Evolutionary conservation across 2,797 vertebrate species (phyloP).

Genomic region (Scolopax rusticola): DNA sequence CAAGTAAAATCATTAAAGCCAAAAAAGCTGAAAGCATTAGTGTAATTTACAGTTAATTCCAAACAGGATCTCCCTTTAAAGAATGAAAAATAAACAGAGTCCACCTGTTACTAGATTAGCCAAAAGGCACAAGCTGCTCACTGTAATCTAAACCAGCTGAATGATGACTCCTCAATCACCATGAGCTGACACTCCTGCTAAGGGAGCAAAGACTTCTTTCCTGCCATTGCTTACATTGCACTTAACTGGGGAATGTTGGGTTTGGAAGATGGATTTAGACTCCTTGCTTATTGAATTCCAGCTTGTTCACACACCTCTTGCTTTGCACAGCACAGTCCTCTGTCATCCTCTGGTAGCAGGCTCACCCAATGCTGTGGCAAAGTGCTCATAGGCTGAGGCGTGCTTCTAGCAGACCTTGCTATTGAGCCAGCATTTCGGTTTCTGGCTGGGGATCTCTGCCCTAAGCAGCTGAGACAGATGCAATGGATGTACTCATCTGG

Average conservation of each 20-base stretch:
- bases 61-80: conserved; percentile 5
- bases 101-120: conserved; percentile 36
- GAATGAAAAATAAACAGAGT: conserved; percentile 21
- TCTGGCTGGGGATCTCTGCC: not conserved
- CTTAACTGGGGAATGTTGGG: not conserved
- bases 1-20: conserved; percentile 8
- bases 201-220: not conserved
- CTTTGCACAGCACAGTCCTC: not conserved
- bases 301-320: not conserved
- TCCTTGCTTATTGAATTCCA: not conserved
- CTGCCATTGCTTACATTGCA: not conserved
- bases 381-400: not conserved
- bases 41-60: not conserved
- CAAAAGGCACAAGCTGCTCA: not conserved
- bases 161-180: not conserved
- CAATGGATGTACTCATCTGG: not conserved
- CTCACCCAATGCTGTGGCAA: not conserved
- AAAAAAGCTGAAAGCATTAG: not conserved
- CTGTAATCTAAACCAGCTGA: conserved; percentile 15
- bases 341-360: not conserved
- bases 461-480: not conserved
- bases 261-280: not conserved
- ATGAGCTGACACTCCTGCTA: not conserved
- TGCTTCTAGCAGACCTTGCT: not conserved
- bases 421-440: not conserved